Conservation (phyloP, 2,113 vertebrate species). For the Dipodomys spectabilis region DNA sequence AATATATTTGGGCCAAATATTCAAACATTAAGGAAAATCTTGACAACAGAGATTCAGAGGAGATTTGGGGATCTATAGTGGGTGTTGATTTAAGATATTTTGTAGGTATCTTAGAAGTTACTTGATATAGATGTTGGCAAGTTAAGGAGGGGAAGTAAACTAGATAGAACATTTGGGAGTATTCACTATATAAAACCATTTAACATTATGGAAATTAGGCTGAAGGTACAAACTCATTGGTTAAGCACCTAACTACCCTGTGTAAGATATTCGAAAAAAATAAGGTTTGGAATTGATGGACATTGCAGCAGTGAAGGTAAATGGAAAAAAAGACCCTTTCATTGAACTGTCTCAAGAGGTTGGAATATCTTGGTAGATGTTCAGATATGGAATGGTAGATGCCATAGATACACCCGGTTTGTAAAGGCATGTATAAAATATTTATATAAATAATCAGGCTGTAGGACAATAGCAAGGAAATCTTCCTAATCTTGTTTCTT, state of each 20-base stretch:
- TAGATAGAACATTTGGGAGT: not conserved
- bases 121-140: not conserved
- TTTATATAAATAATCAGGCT: not conserved
- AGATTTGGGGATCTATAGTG: not conserved
- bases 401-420: not conserved
- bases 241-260: no score
- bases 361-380: not conserved
- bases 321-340: not conserved
- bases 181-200: not conserved
- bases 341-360: not conserved
- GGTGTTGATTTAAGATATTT: not conserved
- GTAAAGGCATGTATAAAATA: not conserved
- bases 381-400: not conserved
- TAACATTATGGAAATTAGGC: no score
- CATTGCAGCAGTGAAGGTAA: not conserved
- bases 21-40: not conserved
- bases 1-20: not conserved
- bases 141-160: not conserved
- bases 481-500: not conserved
- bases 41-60: not conserved
- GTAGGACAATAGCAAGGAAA: no score
- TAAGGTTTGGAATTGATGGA: no score
- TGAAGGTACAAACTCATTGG: no score
- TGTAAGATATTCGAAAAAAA: no score
- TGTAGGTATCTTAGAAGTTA: not conserved